phyloP scores from a whole-genome alignment of 2,797 vertebrate species.

The Rhynchotus rufescens region DNA sequence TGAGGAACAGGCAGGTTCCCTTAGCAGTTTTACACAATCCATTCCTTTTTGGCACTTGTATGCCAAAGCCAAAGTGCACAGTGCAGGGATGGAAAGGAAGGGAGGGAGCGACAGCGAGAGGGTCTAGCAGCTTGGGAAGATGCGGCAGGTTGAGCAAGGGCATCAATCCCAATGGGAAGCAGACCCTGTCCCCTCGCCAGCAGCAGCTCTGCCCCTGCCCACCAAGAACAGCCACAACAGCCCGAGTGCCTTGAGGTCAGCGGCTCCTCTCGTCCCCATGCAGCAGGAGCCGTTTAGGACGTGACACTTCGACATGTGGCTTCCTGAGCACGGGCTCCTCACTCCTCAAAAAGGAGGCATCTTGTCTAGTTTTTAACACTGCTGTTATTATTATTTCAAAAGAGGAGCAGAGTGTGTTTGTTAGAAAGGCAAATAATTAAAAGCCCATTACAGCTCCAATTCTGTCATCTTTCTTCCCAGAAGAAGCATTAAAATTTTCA shows the following conservation, averaged over 20 bases:
- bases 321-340: neutral
- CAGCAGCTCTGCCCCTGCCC: neutral
- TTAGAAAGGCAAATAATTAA: constrained; percentile 40
- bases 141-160: neutral
- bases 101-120: neutral
- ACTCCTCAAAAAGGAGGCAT: neutral
- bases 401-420: constrained; percentile 13
- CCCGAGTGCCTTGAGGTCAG: neutral
- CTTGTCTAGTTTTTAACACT: neutral
- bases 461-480: constrained; percentile 39
- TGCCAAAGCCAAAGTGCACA: neutral
- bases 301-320: neutral
- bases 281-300: neutral
- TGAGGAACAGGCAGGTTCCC: neutral
- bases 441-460: constrained; percentile 30
- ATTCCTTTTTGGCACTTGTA: fast-evolving
- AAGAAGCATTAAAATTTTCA: constrained; percentile 27
- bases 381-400: neutral
- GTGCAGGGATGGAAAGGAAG: neutral
- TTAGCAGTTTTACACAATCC: neutral
- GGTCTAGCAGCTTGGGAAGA: neutral
- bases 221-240: neutral
- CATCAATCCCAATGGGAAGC: fast-evolving
- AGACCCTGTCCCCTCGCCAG: neutral
- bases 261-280: neutral